Evolutionary conservation across 2,888 invertebrate species (phyloP), one percentile per base, ranked within the genome.

Genomic region (Atethmia centrago): DNA sequence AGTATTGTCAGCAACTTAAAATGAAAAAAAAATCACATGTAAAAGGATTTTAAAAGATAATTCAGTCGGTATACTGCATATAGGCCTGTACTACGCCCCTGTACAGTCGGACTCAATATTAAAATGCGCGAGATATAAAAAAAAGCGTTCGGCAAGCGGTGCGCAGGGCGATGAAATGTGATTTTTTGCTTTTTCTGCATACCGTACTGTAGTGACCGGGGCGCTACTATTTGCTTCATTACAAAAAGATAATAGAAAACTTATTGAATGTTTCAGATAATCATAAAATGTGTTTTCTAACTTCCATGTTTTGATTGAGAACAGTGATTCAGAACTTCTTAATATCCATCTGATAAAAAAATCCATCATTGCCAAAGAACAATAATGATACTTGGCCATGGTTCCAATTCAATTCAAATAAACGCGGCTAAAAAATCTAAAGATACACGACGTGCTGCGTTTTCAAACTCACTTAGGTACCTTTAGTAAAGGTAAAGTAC

Each of bases 131-230:
- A 62, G 51, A 66, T 68, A 68, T 47, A 73, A 78, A 55, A 77
- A 82, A 80, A 40, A 68, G 55, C 49, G 71, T 56, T 72, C 68
- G 56, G 63, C 56, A 63, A 74, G 63, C 65, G 68, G 62, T 71
- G 59, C 68, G n/a, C 68, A 36, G 65, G 53, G 69, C 77, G 71
- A 80, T 83, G 83, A 72, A 82, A 82, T 82, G 70, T 68, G 71
- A 74, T 19, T 77, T 77, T 80, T 67, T 70, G 51, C 63, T 83
- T 80, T 82, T 77, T 74, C 45, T 74, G 71, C 62, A 70, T 25
- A 74, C 56, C 51, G 19, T 71, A 55, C 47, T 64, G 14, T 59
- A 61, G 42, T 64, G 74, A 69, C 71, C 65, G 10, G 47, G 49
- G 36, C 58, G 42, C 62, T 81, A 74, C 71, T 56, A 66, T 66